Percentiles rank a stretch among this genome's conserved stretches.
Evolutionary conservation across 2,797 vertebrate species (phyloP).

Genomic region (Eurystomus glaucurus): DNA sequence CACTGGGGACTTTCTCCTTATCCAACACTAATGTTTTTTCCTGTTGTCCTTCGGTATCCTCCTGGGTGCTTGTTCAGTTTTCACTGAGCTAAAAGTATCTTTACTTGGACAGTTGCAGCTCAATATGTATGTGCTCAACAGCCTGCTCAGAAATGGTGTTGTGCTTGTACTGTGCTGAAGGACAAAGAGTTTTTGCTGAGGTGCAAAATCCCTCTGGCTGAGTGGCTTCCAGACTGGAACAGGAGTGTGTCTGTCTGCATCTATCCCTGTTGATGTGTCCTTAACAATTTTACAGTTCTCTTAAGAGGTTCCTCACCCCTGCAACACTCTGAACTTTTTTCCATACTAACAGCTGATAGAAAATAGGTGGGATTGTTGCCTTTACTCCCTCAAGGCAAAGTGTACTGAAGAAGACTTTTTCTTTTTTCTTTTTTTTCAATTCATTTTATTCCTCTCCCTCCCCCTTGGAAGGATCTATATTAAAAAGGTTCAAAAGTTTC

Average conservation of each 20-base stretch:
- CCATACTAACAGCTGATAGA: background rate
- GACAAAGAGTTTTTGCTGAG: background rate
- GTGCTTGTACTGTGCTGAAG: background rate
- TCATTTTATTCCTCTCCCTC: background rate
- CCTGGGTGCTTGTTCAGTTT: background rate
- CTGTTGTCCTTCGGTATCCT: background rate
- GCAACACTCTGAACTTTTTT: background rate
- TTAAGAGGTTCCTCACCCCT: background rate
- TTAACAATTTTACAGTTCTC: background rate
- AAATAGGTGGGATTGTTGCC: background rate
- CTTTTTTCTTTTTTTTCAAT: background rate
- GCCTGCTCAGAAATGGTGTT: background rate
- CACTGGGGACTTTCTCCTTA: background rate
- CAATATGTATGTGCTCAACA: background rate
- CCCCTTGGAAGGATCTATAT: slow-evolving; percentile 87
- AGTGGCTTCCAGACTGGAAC: background rate
- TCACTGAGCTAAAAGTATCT: background rate
- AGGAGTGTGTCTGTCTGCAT: background rate
- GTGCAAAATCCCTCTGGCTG: background rate
- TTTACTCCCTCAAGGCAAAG: background rate
- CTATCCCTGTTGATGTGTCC: background rate
- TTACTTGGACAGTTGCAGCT: background rate
- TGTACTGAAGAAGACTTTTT: background rate
- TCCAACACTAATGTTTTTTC: background rate
- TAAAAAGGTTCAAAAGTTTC: slow-evolving; percentile 91